Conservation (phyloP, 2,113 vertebrate genomes). For the Picathartes gymnocephalus region DNA sequence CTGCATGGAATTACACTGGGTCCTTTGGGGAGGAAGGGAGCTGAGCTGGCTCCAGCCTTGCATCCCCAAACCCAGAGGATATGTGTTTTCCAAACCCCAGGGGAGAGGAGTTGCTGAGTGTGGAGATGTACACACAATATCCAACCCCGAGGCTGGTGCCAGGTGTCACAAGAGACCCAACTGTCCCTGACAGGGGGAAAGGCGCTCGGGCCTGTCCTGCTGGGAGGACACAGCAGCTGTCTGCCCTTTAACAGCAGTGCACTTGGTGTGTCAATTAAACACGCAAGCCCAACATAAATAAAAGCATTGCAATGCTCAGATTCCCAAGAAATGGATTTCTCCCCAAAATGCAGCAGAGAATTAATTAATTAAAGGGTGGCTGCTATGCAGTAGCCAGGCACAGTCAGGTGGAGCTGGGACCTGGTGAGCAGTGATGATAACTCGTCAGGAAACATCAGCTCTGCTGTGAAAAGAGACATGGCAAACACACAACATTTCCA, state of each 20-base stretch:
- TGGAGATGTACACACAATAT: neutral
- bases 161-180: neutral
- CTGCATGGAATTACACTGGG: neutral
- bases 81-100: rapidly evolving
- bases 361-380: neutral
- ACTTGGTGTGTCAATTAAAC: neutral
- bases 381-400: neutral
- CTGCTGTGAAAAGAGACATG: constrained; percentile 4
- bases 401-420: neutral
- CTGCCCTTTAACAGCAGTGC: neutral
- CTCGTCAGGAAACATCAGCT: neutral
- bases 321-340: neutral
- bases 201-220: neutral
- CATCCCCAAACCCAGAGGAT: neutral
- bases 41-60: neutral
- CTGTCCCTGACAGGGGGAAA: neutral
- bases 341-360: neutral
- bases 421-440: neutral
- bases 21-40: neutral
- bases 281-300: neutral
- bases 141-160: neutral
- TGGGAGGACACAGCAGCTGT: neutral
- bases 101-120: neutral
- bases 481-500: constrained; percentile 12
- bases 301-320: neutral